phyloP scores from a whole-genome alignment of 2,113 vertebrate species.

The Ranitomeya imitator region DNA sequence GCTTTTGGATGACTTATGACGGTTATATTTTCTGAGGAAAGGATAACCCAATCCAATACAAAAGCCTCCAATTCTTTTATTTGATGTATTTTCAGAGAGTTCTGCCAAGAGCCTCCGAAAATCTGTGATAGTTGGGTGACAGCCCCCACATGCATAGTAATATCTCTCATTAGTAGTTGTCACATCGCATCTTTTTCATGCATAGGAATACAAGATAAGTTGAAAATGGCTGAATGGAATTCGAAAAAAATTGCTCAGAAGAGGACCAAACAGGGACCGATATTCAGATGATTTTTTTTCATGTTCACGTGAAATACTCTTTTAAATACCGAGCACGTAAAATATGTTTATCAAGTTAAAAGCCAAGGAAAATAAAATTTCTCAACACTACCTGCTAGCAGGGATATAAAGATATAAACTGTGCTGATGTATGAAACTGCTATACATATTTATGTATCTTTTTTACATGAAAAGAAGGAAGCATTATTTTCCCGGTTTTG shows the following conservation, averaged over 20 bases:
- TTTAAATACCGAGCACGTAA: not conserved
- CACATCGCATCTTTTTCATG: no score
- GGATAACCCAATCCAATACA: no score
- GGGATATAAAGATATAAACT: not conserved
- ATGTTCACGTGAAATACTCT: not conserved
- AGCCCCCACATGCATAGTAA: not conserved
- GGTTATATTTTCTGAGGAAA: no score
- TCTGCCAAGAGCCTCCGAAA: no score
- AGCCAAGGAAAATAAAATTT: not conserved
- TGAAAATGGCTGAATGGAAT: no score
- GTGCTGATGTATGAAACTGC: not conserved
- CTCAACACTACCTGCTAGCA: not conserved
- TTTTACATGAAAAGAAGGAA: not conserved
- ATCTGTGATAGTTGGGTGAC: not conserved
- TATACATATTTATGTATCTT: slow-evolving; percentile 30
- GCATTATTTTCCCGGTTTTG: not conserved
- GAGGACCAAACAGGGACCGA: no score
- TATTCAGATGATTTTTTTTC: not conserved
- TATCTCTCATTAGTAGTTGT: not conserved
- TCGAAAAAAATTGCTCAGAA: no score
- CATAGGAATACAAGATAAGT: no score
- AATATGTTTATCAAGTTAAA: not conserved
- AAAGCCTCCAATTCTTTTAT: no score
- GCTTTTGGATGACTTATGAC: no score
- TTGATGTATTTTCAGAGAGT: no score